Evolutionary conservation across 37 sponge, comb jelly and placozoan genomes (phyloP), one percentile per base, ranked within the genome.

Genomic region (Hexactinellida sp.): DNA sequence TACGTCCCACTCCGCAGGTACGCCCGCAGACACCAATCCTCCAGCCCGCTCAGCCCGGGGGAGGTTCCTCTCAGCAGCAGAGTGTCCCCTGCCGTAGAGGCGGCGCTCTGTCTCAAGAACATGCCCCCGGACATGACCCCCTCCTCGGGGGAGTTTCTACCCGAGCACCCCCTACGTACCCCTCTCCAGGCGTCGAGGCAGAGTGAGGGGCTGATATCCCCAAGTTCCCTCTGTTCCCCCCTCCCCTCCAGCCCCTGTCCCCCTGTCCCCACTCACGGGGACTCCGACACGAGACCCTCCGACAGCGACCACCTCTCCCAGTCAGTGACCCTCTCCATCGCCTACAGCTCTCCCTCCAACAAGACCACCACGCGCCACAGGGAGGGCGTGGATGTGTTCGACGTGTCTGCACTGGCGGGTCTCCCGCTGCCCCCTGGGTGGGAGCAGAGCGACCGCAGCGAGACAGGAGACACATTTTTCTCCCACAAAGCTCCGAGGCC

Each of bases 291-390:
- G 28, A 63, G 19, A 63, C 76, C 3, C 25, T 63, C 76, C 5
- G 76, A 63, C 76, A 63, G 76, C 30, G 76, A 63, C 3, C 76
- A 63, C 76, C 76, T 63, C 5, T 63, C 76, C 13, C 76, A 28
- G 5, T 63, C 76, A 5, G 76, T 63, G 28, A 63, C 76, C 30
- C 76, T 63, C 76, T 63, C 76, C 76, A 23, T 63, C 25, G 76
- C 76, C 3, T 63, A 21, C 76, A 63, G 76, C 76, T 63, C 76
- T 23, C 76, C 76, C 30, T 63, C 76, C 34, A 63, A 63, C 76
- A 63, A 63, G 76, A 63, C 76, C 76, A 63, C 76, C 34, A 63
- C 76, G 32, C 25, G 76, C 25, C 76, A 63, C 76, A 63, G 76
- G 13, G 76, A 63, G 3, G 76, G 76, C 3, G 76, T 63, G 25